Evolutionary conservation across 2,113 vertebrate genomes (phyloP).

Genomic region (Nerophis ophidion): DNA sequence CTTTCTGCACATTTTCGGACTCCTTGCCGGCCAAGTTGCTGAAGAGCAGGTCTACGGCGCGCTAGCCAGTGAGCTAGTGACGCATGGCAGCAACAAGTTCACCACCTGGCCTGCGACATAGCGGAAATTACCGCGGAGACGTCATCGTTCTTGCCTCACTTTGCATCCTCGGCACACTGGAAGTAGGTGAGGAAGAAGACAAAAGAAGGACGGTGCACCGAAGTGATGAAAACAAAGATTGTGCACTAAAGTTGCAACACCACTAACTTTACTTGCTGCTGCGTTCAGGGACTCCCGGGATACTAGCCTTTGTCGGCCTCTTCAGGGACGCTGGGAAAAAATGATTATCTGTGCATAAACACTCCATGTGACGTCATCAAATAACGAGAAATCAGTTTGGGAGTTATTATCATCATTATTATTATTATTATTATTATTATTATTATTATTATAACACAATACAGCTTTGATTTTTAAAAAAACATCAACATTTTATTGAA

Average conservation of each 20-base stretch:
- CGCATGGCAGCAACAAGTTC: slow-evolving; percentile 29
- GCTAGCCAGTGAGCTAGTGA: neutral
- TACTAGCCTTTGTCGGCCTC: neutral
- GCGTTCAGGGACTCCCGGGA: slow-evolving; percentile 3
- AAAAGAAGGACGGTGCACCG: rapidly evolving
- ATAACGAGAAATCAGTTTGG: no score
- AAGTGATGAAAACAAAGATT: no score
- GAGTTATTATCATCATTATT: no score
- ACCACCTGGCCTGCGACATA: slow-evolving; percentile 19
- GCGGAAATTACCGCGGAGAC: slow-evolving; percentile 42
- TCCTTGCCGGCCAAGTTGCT: no score
- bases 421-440: no score
- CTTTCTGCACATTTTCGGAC: slow-evolving; percentile 20
- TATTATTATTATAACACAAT: no score
- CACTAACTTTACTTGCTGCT: slow-evolving; percentile 11
- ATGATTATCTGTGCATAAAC: neutral
- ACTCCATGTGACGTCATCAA: no score
- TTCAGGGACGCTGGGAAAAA: neutral
- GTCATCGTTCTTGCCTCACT: slow-evolving; percentile 42
- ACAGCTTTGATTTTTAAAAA: no score
- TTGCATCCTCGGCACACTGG: slow-evolving; percentile 18
- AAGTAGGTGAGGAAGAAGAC: rapidly evolving
- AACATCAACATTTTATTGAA: no score
- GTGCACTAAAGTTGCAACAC: neutral
- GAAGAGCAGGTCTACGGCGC: neutral